These are phyloP conservation scores for Leptopilina clavipes DNA, from an alignment of 1,140 invertebrate species.

Conservation along the genomic window DNA sequence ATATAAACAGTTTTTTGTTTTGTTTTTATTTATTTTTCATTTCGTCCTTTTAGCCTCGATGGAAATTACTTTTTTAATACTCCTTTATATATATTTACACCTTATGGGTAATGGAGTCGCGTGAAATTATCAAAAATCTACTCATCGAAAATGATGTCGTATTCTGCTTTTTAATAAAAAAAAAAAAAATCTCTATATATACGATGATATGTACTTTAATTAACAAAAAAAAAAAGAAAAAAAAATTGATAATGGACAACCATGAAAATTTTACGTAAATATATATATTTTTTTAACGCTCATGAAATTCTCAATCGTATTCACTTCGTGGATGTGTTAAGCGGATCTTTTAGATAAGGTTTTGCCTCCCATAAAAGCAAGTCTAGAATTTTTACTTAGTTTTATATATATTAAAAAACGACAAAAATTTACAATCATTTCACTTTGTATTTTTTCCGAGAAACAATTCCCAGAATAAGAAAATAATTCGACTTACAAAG, in stretches of 20 bases:
- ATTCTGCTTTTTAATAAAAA: neutral
- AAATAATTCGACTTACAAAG: no score
- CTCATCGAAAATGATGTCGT: neutral
- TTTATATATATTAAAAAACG: no score
- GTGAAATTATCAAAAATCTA: slow-evolving; percentile 8
- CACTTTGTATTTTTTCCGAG: neutral
- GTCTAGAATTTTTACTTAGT: neutral
- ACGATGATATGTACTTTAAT: neutral
- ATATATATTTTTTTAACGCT: neutral
- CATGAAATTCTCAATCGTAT: neutral
- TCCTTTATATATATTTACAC: neutral
- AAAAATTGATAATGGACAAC: neutral
- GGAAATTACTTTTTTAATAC: slow-evolving; percentile 5
- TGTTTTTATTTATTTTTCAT: no score
- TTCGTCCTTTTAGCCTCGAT: neutral
- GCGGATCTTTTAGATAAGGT: neutral
- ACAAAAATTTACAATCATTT: neutral
- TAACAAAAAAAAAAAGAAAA: neutral
- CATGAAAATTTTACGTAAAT: slow-evolving; percentile 12
- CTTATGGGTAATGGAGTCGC: neutral
- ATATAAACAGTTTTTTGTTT: neutral
- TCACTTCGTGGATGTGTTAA: neutral
- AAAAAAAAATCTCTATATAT: neutral
- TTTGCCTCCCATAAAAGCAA: neutral
- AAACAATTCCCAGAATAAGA: no score